These are phyloP conservation scores for Ferrisia virgata DNA, from an alignment of 2,888 invertebrate species.

Conservation along the genomic window DNA sequence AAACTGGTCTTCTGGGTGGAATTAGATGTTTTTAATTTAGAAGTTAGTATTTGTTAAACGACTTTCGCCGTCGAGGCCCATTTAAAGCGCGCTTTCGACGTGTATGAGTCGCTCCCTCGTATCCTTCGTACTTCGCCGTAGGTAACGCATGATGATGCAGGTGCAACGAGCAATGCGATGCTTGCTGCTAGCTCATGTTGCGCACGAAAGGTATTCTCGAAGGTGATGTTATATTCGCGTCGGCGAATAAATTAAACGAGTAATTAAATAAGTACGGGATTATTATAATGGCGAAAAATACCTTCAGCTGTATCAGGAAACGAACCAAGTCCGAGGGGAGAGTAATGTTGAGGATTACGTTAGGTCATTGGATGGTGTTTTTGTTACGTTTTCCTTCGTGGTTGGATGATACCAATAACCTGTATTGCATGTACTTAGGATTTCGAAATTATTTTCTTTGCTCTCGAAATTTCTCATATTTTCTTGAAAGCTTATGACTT, in stretches of 20 bases:
- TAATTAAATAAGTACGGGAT: neutral
- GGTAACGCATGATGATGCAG: no score
- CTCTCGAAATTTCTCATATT: no score
- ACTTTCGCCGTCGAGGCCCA: slow-evolving; percentile 1
- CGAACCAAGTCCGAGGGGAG: no score
- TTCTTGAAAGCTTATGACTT: no score
- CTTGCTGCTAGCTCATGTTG: neutral
- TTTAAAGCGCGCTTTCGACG: neutral
- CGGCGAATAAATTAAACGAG: slow-evolving; percentile 12
- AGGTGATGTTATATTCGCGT: neutral
- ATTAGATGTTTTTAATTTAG: slow-evolving; percentile 25
- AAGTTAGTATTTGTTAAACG: slow-evolving; percentile 16
- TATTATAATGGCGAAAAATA: neutral
- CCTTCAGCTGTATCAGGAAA: no score
- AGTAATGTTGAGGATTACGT: no score
- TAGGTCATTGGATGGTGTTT: neutral
- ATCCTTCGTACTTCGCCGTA: neutral
- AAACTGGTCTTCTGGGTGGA: slow-evolving; percentile 17
- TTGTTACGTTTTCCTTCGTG: no score
- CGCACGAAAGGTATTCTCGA: neutral
- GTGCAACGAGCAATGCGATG: no score
- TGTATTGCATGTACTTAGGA: no score
- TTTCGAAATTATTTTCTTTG: no score
- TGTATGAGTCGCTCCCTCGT: neutral
- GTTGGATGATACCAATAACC: no score